phyloP scores from a whole-genome alignment of 2,113 vertebrate genomes.

The Prietella phreatophila region DNA sequence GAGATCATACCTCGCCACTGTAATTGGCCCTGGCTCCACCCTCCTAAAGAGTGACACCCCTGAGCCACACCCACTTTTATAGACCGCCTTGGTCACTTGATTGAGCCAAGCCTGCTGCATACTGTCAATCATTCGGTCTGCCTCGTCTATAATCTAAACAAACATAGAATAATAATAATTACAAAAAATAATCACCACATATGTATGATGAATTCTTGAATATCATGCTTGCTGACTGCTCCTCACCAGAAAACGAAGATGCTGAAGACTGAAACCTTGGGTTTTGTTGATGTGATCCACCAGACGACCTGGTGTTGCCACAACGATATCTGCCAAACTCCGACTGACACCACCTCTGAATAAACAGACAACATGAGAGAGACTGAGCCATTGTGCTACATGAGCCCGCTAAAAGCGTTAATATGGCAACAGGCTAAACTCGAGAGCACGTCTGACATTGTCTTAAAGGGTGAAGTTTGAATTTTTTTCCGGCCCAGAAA shows the following conservation, averaged over 20 bases:
- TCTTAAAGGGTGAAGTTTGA: background rate
- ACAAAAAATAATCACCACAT: background rate
- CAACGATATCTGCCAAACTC: conserved; percentile 88
- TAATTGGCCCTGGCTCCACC: conserved; percentile 66
- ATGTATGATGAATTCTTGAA: no score
- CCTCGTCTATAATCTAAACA: conserved; percentile 87
- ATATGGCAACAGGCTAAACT: background rate
- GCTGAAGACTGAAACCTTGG: conserved; percentile 77
- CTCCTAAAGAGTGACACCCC: conserved; percentile 71
- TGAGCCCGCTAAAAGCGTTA: background rate
- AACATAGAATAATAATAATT: background rate
- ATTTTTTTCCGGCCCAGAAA: background rate
- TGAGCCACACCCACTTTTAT: conserved; percentile 47
- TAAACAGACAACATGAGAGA: background rate
- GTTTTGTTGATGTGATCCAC: conserved; percentile 92
- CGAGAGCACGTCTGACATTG: background rate
- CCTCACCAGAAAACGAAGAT: conserved; percentile 90
- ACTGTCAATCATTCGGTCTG: conserved; percentile 93
- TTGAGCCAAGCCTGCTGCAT: conserved; percentile 93
- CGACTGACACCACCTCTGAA: conserved; percentile 67
- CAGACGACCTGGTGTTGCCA: conserved; percentile 91
- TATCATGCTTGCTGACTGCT: background rate
- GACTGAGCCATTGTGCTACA: background rate
- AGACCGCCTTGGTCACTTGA: conserved; percentile 80
- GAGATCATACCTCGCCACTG: conserved; percentile 79